A percentile compares a stretch with the other conserved stretches of the same genome.
Conservation (phyloP, 2,888 invertebrate species). For the Ferdinandea cuprea region DNA sequence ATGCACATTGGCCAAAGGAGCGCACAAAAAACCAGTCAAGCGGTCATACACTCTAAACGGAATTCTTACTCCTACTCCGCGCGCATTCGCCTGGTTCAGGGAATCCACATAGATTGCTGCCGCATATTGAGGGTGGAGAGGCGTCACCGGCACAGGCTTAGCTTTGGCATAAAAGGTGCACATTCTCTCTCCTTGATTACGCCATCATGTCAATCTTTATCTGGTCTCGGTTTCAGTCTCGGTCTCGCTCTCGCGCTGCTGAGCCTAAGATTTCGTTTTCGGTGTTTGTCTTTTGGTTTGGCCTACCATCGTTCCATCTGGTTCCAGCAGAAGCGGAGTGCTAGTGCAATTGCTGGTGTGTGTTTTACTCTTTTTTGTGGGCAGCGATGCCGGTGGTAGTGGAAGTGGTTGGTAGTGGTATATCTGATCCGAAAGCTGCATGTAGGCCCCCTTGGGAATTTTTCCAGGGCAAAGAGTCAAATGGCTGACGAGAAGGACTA, state of each 20-base stretch:
- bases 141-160: slow-evolving; percentile 17
- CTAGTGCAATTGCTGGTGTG: no score
- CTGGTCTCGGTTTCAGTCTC: slow-evolving; percentile 14
- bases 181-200: slow-evolving; percentile 70
- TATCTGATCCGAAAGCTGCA: slow-evolving; percentile 19
- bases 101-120: not conserved
- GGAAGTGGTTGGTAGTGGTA: not conserved
- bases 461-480: slow-evolving; percentile 67
- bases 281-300: slow-evolving; percentile 32
- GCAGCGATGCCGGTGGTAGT: not conserved
- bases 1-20: slow-evolving; percentile 54
- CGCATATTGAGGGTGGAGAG: slow-evolving; percentile 24
- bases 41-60: slow-evolving; percentile 68
- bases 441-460: slow-evolving; percentile 55
- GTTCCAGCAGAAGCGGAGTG: not conserved
- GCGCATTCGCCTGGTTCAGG: not conserved
- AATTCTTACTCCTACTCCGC: slow-evolving; percentile 51
- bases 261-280: slow-evolving; percentile 46
- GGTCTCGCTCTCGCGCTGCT: slow-evolving; percentile 3
- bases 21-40: slow-evolving; percentile 61
- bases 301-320: slow-evolving; percentile 13
- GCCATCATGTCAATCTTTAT: slow-evolving; percentile 68
- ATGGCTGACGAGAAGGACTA: slow-evolving; percentile 54
- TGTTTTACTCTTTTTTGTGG: slow-evolving; percentile 8
- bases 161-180: slow-evolving; percentile 53